phyloP scores from a whole-genome alignment of 2,888 invertebrate species.

The Epistrophe eligans region DNA sequence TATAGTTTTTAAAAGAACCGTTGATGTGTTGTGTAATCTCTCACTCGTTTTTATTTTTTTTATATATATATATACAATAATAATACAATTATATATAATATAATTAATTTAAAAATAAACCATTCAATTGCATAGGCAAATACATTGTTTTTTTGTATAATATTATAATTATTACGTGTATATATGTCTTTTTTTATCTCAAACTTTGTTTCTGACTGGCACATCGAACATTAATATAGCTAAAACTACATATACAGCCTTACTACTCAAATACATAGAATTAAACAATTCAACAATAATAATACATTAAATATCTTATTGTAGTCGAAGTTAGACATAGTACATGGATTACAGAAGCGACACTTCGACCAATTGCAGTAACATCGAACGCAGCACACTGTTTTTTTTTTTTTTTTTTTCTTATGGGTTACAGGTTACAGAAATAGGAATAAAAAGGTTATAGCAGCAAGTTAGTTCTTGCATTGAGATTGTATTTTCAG shows the following conservation, averaged over 20 bases:
- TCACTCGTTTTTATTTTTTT: slow-evolving; percentile 61
- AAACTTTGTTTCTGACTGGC: slow-evolving; percentile 71
- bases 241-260: slow-evolving; percentile 74
- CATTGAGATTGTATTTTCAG: slow-evolving; percentile 12
- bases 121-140: slow-evolving; percentile 68
- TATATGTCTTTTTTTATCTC: slow-evolving; percentile 56
- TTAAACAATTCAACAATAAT: slow-evolving; percentile 73
- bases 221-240: slow-evolving; percentile 70
- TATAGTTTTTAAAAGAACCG: too few relatives aligned
- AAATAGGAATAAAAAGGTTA: slow-evolving; percentile 52
- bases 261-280: slow-evolving; percentile 71
- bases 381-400: slow-evolving; percentile 65
- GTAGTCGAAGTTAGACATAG: slow-evolving; percentile 51
- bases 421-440: slow-evolving; percentile 51
- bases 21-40: slow-evolving; percentile 47
- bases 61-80: slow-evolving; percentile 29
- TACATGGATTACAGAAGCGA: slow-evolving; percentile 56
- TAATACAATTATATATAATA: slow-evolving; percentile 73
- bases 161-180: slow-evolving; percentile 61
- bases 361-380: slow-evolving; percentile 56
- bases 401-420: slow-evolving; percentile 12
- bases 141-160: slow-evolving; percentile 64
- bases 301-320: slow-evolving; percentile 28
- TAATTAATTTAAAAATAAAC: slow-evolving; percentile 72
- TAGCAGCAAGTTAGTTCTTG: slow-evolving; percentile 45